These are phyloP conservation scores for Ormyrus thymus DNA, from an alignment of 2,888 invertebrate species.

Conservation along the genomic window DNA sequence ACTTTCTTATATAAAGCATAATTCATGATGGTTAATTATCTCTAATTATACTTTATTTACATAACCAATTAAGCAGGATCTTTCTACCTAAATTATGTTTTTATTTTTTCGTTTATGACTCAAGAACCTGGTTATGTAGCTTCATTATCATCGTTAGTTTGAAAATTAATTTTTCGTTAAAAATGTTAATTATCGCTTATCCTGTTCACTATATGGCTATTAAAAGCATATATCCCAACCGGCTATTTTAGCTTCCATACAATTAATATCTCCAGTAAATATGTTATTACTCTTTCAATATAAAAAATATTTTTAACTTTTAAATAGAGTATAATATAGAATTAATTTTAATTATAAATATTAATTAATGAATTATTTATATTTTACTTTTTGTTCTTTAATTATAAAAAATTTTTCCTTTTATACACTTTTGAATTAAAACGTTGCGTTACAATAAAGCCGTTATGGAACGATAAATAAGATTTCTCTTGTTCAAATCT, in stretches of 20 bases:
- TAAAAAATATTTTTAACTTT: too few species aligned
- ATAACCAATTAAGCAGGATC: neutral
- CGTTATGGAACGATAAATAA: too few species aligned
- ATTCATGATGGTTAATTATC: neutral
- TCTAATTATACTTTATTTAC: neutral
- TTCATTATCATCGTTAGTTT: slow-evolving; percentile 24
- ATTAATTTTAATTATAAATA: too few species aligned
- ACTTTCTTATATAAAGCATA: neutral
- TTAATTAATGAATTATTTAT: too few species aligned
- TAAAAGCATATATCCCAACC: slow-evolving; percentile 15
- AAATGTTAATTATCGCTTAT: slow-evolving; percentile 39
- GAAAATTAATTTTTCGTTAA: slow-evolving; percentile 37
- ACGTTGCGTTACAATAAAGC: too few species aligned
- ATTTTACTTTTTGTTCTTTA: too few species aligned
- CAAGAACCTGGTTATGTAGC: neutral
- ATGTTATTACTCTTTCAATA: too few species aligned
- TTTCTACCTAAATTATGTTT: neutral
- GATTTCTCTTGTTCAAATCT: too few species aligned
- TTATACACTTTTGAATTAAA: too few species aligned
- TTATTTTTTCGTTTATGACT: neutral
- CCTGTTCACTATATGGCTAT: neutral
- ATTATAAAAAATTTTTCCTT: too few species aligned
- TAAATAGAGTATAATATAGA: too few species aligned
- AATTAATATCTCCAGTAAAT: slow-evolving; percentile 15
- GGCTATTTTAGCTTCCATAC: slow-evolving; percentile 16